phyloP scores from a whole-genome alignment of 2,888 invertebrate species.

The Platycnemis pennipes region DNA sequence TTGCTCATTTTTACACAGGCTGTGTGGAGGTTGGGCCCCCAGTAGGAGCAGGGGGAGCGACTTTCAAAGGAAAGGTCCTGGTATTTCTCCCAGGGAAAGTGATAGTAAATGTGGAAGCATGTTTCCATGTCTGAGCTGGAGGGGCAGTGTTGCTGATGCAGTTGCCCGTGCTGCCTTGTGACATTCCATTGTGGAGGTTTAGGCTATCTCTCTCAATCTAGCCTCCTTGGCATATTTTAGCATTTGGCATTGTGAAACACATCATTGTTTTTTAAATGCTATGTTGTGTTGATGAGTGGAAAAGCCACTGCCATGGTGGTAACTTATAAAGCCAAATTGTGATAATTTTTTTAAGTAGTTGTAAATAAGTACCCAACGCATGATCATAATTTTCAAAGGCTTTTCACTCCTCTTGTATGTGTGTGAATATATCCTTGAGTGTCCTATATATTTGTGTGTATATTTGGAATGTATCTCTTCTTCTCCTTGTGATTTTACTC shows the following conservation, averaged over 20 bases:
- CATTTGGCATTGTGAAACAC: not conserved
- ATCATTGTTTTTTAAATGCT: not conserved
- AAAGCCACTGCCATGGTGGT: not conserved
- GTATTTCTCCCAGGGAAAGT: constrained; percentile 42
- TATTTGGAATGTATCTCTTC: not conserved
- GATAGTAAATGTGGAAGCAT: constrained; percentile 61
- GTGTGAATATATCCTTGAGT: constrained; percentile 20
- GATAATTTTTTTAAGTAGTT: constrained; percentile 61
- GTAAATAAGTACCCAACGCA: constrained; percentile 48
- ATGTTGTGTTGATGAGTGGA: constrained; percentile 14
- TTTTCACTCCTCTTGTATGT: constrained; percentile 26
- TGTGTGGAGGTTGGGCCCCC: constrained; percentile 63
- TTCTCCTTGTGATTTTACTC: constrained; percentile 36
- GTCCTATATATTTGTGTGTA: not conserved
- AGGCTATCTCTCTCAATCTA: constrained; percentile 6
- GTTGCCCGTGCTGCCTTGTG: constrained; percentile 63
- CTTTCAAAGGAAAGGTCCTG: constrained; percentile 55
- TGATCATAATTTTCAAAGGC: constrained; percentile 50
- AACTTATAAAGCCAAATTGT: constrained; percentile 55
- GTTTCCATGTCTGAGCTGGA: constrained; percentile 58
- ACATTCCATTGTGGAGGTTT: constrained; percentile 61
- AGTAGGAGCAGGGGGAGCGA: not conserved
- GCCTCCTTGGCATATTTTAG: constrained; percentile 31
- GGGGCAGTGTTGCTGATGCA: constrained; percentile 57
- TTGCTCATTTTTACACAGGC: constrained; percentile 66